These are phyloP conservation scores for Melanotaenia duboulayi DNA, from an alignment of 2,113 vertebrate species.

Conservation along the genomic window DNA sequence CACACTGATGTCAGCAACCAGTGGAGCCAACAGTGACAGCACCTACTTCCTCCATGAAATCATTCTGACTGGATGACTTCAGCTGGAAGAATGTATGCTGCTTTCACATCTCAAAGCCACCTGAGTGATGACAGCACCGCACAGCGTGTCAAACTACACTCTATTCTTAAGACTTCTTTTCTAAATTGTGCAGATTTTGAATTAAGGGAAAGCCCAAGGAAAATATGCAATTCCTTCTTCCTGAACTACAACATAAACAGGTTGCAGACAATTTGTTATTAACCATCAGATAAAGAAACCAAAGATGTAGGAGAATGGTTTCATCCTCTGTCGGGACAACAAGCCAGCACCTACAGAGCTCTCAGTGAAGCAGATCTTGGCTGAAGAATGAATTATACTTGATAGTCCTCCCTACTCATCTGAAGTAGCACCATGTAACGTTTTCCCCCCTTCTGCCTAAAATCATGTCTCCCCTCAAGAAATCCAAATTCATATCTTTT, in stretches of 20 bases:
- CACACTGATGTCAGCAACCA: slow-evolving; percentile 1
- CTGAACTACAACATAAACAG: too few relatives aligned
- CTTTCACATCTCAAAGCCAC: slow-evolving; percentile 22
- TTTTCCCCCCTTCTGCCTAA: neutral
- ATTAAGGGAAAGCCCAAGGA: neutral
- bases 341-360: too few relatives aligned
- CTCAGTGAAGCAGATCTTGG: too few relatives aligned
- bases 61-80: slow-evolving; percentile 27
- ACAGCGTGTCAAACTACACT: slow-evolving; percentile 6
- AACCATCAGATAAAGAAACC: too few relatives aligned
- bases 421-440: neutral
- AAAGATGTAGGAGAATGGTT: too few relatives aligned
- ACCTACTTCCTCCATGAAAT: slow-evolving; percentile 22
- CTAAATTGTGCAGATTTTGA: slow-evolving; percentile 10
- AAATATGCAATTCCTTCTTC: neutral
- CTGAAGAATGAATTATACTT: neutral
- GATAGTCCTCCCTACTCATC: neutral
- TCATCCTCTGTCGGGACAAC: too few relatives aligned
- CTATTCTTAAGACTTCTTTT: neutral
- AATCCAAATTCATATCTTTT: neutral
- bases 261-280: too few relatives aligned
- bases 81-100: slow-evolving; percentile 8
- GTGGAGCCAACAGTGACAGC: slow-evolving; percentile 31
- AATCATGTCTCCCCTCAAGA: neutral
- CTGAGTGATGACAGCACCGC: slow-evolving; percentile 9